Percentiles rank a stretch among this genome's conserved stretches.
These are phyloP conservation scores for Lysiphlebus fabarum DNA, from an alignment of 1,140 invertebrate species.

Conservation along the genomic window DNA sequence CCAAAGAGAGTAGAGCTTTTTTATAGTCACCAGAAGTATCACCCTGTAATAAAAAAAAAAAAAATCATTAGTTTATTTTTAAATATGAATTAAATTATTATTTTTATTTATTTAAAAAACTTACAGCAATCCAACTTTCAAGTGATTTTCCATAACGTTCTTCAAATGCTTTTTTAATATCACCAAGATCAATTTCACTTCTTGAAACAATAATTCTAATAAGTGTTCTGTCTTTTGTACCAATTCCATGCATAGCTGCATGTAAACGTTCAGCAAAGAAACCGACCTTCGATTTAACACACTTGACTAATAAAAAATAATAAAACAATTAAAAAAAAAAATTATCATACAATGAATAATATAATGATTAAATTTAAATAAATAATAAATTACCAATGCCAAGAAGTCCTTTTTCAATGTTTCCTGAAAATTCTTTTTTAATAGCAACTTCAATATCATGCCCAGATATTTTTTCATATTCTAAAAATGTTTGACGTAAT, in stretches of 20 bases:
- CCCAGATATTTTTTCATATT: slow-evolving; percentile 62
- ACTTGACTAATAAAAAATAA: slow-evolving; percentile 67
- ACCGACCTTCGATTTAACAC: slow-evolving; percentile 84
- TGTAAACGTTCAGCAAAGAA: slow-evolving; percentile 92
- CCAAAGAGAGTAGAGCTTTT: slow-evolving; percentile 77
- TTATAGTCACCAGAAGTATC: slow-evolving; percentile 92
- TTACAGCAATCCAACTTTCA: slow-evolving; percentile 79
- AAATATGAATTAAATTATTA: too few species aligned
- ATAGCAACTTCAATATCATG: slow-evolving; percentile 69
- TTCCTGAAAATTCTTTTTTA: slow-evolving; percentile 70
- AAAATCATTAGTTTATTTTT: slow-evolving; percentile 9
- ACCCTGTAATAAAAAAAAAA: slow-evolving; percentile 62
- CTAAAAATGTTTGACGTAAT: slow-evolving; percentile 62
- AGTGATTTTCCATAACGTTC: slow-evolving; percentile 81
- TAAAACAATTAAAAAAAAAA: slow-evolving; percentile 25
- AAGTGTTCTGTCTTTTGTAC: slow-evolving; percentile 85
- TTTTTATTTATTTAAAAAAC: slow-evolving; percentile 38
- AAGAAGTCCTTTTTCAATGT: slow-evolving; percentile 63
- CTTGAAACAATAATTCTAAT: slow-evolving; percentile 87
- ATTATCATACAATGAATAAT: background rate
- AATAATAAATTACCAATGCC: slow-evolving; percentile 59
- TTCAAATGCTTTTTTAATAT: slow-evolving; percentile 86
- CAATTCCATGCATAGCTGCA: slow-evolving; percentile 83
- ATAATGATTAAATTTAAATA: slow-evolving; percentile 12
- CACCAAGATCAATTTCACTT: slow-evolving; percentile 87